Conservation (phyloP, 2,113 vertebrate species). For the Labeo catla region DNA sequence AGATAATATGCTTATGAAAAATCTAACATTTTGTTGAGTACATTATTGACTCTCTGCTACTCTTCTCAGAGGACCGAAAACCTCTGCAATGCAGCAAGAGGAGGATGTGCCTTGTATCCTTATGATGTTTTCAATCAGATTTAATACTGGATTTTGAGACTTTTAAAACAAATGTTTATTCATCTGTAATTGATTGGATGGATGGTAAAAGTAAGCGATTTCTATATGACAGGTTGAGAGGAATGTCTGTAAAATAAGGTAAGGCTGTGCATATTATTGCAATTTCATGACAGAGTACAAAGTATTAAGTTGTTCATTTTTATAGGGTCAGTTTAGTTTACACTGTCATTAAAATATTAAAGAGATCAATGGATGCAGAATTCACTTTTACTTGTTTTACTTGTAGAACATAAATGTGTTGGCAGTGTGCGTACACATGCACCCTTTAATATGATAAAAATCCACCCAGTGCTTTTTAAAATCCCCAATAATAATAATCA, state of each 20-base stretch:
- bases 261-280: neutral
- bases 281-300: neutral
- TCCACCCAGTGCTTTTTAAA: too few species aligned
- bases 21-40: neutral
- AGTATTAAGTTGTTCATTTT: neutral
- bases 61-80: conserved; percentile 28
- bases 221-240: neutral
- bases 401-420: too few species aligned
- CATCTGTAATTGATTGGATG: neutral
- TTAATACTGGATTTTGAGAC: neutral
- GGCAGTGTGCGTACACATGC: too few species aligned
- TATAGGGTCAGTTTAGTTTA: neutral
- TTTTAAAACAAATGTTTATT: neutral
- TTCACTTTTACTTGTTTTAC: too few species aligned
- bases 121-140: neutral
- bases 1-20: neutral
- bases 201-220: neutral
- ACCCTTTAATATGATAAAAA: too few species aligned
- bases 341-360: neutral
- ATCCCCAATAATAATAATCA: too few species aligned
- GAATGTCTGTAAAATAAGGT: neutral
- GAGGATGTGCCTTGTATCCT: conserved; percentile 10
- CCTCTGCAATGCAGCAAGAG: conserved; percentile 56
- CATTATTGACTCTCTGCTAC: conserved; percentile 13
- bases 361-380: too few species aligned